Evolutionary conservation across 2,888 invertebrate genomes (phyloP).

Genomic region (Ligdia adustata): DNA sequence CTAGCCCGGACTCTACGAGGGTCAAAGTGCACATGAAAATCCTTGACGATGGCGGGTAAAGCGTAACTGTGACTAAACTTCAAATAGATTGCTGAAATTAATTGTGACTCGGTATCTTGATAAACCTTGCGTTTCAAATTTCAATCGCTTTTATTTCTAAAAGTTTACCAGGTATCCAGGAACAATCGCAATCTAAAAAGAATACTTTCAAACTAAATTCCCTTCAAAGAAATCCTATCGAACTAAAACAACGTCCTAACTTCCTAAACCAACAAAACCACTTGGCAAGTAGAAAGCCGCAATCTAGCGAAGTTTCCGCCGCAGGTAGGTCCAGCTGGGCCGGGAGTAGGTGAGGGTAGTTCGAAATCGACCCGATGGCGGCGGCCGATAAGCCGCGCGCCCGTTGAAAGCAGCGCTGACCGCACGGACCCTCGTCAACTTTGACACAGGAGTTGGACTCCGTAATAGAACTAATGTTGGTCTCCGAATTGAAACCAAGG

Average conservation of each 20-base stretch:
- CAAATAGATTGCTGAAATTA: no score
- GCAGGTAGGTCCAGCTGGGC: constrained; percentile 38
- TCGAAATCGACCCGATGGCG: constrained; percentile 49
- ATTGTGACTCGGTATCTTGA: no score
- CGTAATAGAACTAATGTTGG: constrained; percentile 27
- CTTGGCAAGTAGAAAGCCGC: constrained; percentile 33
- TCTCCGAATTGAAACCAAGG: constrained; percentile 22
- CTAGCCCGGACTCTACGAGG: constrained; percentile 25
- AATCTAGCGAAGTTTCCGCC: constrained; percentile 34
- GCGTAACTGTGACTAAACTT: no score
- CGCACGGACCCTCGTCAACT: constrained; percentile 63
- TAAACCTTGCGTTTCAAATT: no score
- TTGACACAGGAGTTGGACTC: constrained; percentile 54
- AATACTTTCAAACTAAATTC: constrained; percentile 12
- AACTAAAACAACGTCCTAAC: constrained; percentile 18
- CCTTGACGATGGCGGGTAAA: no score
- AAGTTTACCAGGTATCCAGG: no score
- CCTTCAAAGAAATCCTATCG: constrained; percentile 15
- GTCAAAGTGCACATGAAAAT: constrained; percentile 16
- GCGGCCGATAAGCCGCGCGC: constrained; percentile 52
- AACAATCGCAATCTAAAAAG: no score
- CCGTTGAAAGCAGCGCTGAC: constrained; percentile 56
- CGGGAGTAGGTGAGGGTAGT: neutral
- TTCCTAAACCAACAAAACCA: constrained; percentile 27
- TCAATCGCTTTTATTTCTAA: no score